phyloP scores from a whole-genome alignment of 1,140 invertebrate genomes.

The Palaemon carinicauda region DNA sequence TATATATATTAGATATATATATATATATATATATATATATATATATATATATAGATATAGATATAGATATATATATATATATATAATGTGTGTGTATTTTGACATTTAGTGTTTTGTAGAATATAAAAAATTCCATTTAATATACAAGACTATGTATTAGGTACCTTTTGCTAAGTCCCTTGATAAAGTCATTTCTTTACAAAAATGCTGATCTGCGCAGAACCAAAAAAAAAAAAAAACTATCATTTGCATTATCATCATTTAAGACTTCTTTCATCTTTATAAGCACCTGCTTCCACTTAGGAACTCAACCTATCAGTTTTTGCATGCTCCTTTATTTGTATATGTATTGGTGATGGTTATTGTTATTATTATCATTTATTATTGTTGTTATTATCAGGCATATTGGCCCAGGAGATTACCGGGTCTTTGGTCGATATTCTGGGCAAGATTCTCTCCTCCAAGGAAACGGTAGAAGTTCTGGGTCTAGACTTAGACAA shows the following conservation, averaged over 20 bases:
- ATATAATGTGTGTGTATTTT: neutral
- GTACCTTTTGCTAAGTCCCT: too few relatives aligned
- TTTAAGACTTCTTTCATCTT: too few relatives aligned
- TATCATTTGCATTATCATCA: too few relatives aligned
- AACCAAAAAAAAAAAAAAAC: too few relatives aligned
- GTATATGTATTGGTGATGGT: neutral
- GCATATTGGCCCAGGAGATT: neutral
- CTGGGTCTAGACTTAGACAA: too few relatives aligned
- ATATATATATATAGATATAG: neutral
- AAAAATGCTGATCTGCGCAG: neutral
- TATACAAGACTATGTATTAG: too few relatives aligned
- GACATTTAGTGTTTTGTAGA: too few relatives aligned
- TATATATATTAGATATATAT: neutral
- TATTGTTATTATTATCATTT: neutral
- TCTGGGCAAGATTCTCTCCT: neutral
- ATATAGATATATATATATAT: neutral
- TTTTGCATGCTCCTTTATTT: neutral
- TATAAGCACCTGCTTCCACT: too few relatives aligned
- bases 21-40: neutral
- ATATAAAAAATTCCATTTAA: too few relatives aligned
- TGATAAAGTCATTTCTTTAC: too few relatives aligned
- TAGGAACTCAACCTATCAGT: too few relatives aligned
- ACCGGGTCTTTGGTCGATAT: neutral
- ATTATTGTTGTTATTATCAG: neutral
- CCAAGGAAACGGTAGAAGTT: neutral